Percentiles rank a stretch among this genome's conserved stretches.
Conservation (phyloP, 2,888 invertebrate genomes). For the Phragmatobia fuliginosa region DNA sequence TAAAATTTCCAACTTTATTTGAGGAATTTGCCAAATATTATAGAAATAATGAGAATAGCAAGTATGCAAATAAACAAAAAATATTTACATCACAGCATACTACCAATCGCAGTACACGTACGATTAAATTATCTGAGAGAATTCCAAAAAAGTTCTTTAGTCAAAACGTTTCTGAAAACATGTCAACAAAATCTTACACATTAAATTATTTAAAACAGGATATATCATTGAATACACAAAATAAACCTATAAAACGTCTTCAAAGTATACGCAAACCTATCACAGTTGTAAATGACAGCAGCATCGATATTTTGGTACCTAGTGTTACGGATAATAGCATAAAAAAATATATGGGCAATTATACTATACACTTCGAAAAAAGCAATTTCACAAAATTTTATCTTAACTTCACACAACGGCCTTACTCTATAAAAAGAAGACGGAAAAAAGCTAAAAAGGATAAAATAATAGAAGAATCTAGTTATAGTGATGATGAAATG, state of each 20-base stretch:
- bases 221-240: not conserved
- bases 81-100: not conserved
- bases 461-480: not conserved
- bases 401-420: not conserved
- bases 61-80: not conserved
- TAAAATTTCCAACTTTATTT: not conserved
- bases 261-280: not conserved
- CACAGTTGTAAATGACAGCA: not conserved
- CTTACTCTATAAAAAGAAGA: not conserved
- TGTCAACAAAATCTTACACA: too few relatives aligned
- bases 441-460: not conserved
- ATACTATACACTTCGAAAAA: not conserved
- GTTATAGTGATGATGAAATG: conserved; percentile 11
- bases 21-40: not conserved
- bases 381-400: not conserved
- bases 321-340: not conserved
- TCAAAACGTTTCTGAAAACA: not conserved
- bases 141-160: not conserved
- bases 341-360: not conserved
- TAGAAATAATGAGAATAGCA: not conserved
- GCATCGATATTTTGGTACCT: not conserved
- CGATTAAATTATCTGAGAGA: not conserved
- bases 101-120: not conserved
- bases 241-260: not conserved
- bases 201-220: not conserved